phyloP scores from a whole-genome alignment of 1,140 invertebrate species.

The Capitella teleta region DNA sequence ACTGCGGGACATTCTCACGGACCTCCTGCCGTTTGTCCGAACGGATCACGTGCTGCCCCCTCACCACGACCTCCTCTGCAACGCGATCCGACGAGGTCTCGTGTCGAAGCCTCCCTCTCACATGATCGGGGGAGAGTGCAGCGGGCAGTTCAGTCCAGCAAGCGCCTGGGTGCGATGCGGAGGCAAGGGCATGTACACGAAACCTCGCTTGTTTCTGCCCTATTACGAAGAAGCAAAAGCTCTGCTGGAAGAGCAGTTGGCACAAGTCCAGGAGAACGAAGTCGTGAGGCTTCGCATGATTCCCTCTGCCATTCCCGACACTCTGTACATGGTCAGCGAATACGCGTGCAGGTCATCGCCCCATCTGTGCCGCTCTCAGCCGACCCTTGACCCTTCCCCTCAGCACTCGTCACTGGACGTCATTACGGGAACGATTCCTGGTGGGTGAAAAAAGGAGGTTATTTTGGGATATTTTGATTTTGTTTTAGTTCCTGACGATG shows the following conservation, averaged over 20 bases:
- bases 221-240: constrained; percentile 87
- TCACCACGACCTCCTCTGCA: constrained; percentile 66
- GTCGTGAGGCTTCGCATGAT: constrained; percentile 54
- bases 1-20: constrained; percentile 70
- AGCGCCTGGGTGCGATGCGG: constrained; percentile 75
- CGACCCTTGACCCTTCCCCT: constrained; percentile 18
- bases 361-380: constrained; percentile 21
- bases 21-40: constrained; percentile 67
- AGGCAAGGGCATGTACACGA: constrained; percentile 68
- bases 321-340: constrained; percentile 77
- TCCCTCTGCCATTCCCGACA: constrained; percentile 66
- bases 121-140: constrained; percentile 58
- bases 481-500: constrained; percentile 56
- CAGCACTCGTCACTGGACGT: constrained; percentile 38
- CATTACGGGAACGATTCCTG: constrained; percentile 52
- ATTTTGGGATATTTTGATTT: background rate
- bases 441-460: constrained; percentile 16
- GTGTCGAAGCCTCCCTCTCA: constrained; percentile 74
- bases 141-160: constrained; percentile 47
- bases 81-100: constrained; percentile 66
- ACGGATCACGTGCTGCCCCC: constrained; percentile 80
- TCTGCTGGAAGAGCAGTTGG: constrained; percentile 69
- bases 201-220: constrained; percentile 79
- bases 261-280: constrained; percentile 58
- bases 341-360: constrained; percentile 39